These are phyloP conservation scores for Polietes domitor DNA, from an alignment of 2,888 invertebrate genomes.

Conservation along the genomic window DNA sequence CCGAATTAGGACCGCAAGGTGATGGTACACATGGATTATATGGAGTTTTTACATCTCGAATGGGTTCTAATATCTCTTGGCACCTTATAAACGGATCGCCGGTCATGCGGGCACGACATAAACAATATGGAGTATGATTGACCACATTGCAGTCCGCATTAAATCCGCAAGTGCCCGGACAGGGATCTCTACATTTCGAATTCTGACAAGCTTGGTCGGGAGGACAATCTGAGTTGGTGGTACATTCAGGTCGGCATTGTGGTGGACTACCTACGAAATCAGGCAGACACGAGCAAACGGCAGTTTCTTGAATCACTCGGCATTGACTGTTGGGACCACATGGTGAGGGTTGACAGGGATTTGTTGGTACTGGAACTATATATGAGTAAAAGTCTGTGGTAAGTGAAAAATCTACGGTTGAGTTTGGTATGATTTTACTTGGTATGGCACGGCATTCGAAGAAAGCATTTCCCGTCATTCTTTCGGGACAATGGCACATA, in stretches of 20 bases:
- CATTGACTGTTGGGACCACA: constrained; percentile 88
- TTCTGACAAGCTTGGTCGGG: constrained; percentile 87
- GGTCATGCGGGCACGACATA: constrained; percentile 85
- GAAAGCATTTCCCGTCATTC: constrained; percentile 91
- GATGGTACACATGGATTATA: constrained; percentile 84
- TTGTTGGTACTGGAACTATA: constrained; percentile 81
- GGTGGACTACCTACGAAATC: constrained; percentile 87
- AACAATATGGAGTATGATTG: constrained; percentile 88
- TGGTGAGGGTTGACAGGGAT: constrained; percentile 87
- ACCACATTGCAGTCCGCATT: constrained; percentile 87
- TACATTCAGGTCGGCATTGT: constrained; percentile 88
- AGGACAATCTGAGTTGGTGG: constrained; percentile 86
- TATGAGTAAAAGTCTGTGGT: constrained; percentile 49
- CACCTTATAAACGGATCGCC: constrained; percentile 87
- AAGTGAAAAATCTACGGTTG: not conserved
- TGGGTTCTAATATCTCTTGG: constrained; percentile 78
- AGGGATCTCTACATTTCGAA: constrained; percentile 88
- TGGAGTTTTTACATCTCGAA: constrained; percentile 71
- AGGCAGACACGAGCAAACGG: constrained; percentile 85
- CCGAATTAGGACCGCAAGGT: constrained; percentile 88
- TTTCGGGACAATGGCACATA: constrained; percentile 88
- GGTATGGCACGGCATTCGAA: constrained; percentile 83
- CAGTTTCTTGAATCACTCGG: constrained; percentile 84
- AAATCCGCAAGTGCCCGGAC: constrained; percentile 87
- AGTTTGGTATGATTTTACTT: constrained; percentile 68